Conservation (phyloP, 2,888 invertebrate species). For the Lithophane ornitopus region DNA sequence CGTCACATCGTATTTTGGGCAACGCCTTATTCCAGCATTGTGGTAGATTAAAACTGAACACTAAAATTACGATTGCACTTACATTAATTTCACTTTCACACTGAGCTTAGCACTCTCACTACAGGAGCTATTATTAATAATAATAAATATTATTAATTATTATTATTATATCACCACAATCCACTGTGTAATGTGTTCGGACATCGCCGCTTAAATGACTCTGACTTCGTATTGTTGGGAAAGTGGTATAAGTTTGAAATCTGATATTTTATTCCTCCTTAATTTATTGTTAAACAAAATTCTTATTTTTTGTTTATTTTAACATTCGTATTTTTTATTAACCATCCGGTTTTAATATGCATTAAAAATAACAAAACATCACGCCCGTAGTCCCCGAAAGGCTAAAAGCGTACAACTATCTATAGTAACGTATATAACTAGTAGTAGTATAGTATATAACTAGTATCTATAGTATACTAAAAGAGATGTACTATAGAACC, state of each 20-base stretch:
- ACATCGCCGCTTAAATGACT: slow-evolving; percentile 52
- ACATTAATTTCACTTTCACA: slow-evolving; percentile 45
- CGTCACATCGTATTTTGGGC: slow-evolving; percentile 9
- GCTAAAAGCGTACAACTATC: too few relatives aligned
- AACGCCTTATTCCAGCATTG: background rate
- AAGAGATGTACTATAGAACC: too few relatives aligned
- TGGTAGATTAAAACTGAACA: background rate
- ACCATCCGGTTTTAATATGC: background rate
- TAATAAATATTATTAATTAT: slow-evolving; percentile 49
- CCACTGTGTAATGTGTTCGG: slow-evolving; percentile 35
- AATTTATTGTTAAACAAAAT: background rate
- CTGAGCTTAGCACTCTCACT: slow-evolving; percentile 50
- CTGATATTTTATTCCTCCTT: background rate
- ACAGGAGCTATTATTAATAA: slow-evolving; percentile 44
- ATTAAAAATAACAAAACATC: background rate
- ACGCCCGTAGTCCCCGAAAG: too few relatives aligned
- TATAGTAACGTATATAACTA: too few relatives aligned
- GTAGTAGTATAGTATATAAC: too few relatives aligned
- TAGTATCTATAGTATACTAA: too few relatives aligned
- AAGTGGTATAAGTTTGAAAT: slow-evolving; percentile 41
- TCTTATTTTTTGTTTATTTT: background rate
- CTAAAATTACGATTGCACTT: background rate
- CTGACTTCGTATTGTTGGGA: background rate
- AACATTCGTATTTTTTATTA: background rate
- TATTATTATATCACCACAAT: slow-evolving; percentile 51